phyloP scores from a whole-genome alignment of 2,797 vertebrate species.

The Zenarchopterus dispar region DNA sequence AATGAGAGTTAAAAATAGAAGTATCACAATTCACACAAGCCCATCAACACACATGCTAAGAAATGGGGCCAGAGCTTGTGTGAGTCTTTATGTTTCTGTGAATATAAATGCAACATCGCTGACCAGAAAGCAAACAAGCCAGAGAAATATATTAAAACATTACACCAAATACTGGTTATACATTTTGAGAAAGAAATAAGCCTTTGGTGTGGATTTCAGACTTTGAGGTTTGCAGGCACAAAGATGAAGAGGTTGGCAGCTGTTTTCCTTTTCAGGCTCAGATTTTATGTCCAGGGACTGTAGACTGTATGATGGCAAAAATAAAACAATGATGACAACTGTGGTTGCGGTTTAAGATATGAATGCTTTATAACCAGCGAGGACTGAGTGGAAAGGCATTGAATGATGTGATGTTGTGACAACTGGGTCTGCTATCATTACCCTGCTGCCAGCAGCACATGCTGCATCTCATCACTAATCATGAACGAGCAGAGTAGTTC shows the following conservation, averaged over 20 bases:
- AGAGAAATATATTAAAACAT: conserved; percentile 6
- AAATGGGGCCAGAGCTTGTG: conserved; percentile 36
- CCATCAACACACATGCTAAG: conserved; percentile 36
- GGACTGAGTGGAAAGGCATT: no score
- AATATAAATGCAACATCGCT: conserved; percentile 5
- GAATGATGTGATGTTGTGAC: no score
- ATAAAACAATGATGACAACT: no score
- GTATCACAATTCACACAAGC: conserved; percentile 41
- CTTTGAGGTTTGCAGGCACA: background rate
- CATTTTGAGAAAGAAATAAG: conserved; percentile 10
- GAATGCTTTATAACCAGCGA: no score
- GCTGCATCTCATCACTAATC: no score
- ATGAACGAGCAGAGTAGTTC: no score
- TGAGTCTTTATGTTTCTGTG: conserved; percentile 1
- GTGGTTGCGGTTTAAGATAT: no score
- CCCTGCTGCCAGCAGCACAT: no score
- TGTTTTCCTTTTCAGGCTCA: no score
- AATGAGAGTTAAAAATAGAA: conserved; percentile 57
- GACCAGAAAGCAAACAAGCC: conserved; percentile 11
- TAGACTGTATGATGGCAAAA: no score
- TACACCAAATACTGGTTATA: conserved; percentile 7
- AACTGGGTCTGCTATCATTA: no score
- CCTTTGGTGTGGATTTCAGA: conserved; percentile 11
- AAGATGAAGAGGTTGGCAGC: conserved; percentile 14
- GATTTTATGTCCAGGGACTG: no score